Evolutionary conservation across 2,113 vertebrate genomes (phyloP).

Genomic region (Sphaerodactylus townsendi): DNA sequence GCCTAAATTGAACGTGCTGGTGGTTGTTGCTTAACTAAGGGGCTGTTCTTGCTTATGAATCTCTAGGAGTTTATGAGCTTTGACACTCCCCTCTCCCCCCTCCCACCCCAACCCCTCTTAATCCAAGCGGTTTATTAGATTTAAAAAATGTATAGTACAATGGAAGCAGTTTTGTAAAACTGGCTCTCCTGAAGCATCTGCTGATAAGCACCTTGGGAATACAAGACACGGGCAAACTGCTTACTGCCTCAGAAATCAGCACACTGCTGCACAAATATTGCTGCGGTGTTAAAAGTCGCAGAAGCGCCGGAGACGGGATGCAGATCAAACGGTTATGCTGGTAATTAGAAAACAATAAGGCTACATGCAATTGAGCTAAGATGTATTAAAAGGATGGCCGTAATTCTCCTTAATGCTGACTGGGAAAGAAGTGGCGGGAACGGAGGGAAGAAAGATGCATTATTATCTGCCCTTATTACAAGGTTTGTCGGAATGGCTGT

Average conservation of each 20-base stretch:
- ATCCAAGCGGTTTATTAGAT: constrained; percentile 59
- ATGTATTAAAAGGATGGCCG: constrained; percentile 43
- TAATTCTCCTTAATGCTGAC: constrained; percentile 61
- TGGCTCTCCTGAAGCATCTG: constrained; percentile 67
- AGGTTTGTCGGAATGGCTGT: constrained; percentile 54
- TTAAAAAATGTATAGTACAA: constrained; percentile 77
- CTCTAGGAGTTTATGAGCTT: constrained; percentile 59
- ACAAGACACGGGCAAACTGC: constrained; percentile 59
- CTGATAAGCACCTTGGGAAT: constrained; percentile 68
- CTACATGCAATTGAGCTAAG: constrained; percentile 55
- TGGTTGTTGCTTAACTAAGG: constrained; percentile 53
- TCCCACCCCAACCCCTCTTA: not conserved
- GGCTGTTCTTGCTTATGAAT: constrained; percentile 60
- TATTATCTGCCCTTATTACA: constrained; percentile 56
- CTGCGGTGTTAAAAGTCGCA: constrained; percentile 55
- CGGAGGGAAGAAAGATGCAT: constrained; percentile 48
- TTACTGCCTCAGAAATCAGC: constrained; percentile 67
- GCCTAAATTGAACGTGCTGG: not conserved
- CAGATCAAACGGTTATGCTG: constrained; percentile 46
- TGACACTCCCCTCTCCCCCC: constrained; percentile 42
- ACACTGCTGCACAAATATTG: constrained; percentile 17
- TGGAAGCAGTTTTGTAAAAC: constrained; percentile 68
- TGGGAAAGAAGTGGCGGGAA: constrained; percentile 52
- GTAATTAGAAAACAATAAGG: constrained; percentile 66
- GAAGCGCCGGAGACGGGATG: constrained; percentile 47